Percentiles rank a stretch among this genome's conserved stretches.
phyloP scores from a whole-genome alignment of 2,888 invertebrate genomes.

The Podabrus alpinus region DNA sequence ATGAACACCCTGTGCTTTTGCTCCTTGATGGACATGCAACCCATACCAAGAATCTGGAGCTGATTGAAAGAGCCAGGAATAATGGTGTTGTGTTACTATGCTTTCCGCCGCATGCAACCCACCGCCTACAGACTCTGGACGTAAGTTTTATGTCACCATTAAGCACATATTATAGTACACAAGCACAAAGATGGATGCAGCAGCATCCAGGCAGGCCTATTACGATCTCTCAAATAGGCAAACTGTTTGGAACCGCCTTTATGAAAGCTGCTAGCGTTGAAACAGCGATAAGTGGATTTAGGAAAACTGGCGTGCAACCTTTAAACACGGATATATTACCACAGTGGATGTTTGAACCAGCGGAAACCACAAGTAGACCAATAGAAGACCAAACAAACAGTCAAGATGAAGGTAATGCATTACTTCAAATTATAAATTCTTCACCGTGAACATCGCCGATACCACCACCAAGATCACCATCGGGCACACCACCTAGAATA shows the following conservation, averaged over 20 bases:
- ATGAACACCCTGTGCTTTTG: conserved; percentile 35
- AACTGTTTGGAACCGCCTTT: conserved; percentile 33
- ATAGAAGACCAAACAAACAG: too few relatives aligned
- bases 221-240: conserved; percentile 21
- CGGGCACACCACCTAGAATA: too few relatives aligned
- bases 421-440: too few relatives aligned
- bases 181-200: neutral
- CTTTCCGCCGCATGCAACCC: conserved; percentile 36
- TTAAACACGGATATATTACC: neutral
- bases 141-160: conserved; percentile 7
- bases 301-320: conserved; percentile 28
- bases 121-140: conserved; percentile 39
- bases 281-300: conserved; percentile 36
- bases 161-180: neutral
- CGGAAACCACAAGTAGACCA: neutral
- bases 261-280: conserved; percentile 32
- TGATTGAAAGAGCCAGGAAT: conserved; percentile 4
- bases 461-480: too few relatives aligned
- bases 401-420: too few relatives aligned
- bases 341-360: neutral
- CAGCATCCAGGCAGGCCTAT: conserved; percentile 1
- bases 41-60: conserved; percentile 37
- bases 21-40: conserved; percentile 39
- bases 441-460: too few relatives aligned
- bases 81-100: conserved; percentile 25